A percentile compares a stretch with the other conserved stretches of the same genome.
Conservation (phyloP, 92 coral and sea anemone species). For the Actinernus sp. region DNA sequence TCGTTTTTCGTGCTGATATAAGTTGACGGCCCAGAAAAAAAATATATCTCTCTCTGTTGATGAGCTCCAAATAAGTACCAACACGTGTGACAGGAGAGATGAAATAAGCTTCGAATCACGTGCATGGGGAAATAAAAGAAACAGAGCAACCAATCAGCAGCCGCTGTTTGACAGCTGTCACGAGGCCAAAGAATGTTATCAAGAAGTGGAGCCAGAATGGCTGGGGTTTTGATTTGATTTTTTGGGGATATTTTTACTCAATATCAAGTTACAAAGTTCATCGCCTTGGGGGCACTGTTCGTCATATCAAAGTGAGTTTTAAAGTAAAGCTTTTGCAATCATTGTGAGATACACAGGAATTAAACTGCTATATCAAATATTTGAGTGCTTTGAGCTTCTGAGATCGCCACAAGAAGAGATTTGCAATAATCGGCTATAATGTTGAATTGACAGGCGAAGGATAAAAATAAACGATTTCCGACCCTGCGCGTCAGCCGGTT, state of each 20-base stretch:
- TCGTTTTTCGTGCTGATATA: background rate
- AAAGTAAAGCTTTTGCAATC: too few relatives aligned
- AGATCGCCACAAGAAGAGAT: too few relatives aligned
- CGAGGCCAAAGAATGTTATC: conserved; percentile 31
- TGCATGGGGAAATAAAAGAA: conserved; percentile 22
- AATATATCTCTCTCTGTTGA: conserved; percentile 5
- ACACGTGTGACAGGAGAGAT: conserved; percentile 69
- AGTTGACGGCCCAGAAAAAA: conserved; percentile 13
- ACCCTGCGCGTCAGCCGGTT: conserved; percentile 11
- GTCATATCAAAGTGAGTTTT: too few relatives aligned
- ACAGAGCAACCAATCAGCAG: conserved; percentile 58
- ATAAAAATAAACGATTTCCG: background rate
- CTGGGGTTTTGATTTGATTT: conserved; percentile 16
- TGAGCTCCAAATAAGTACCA: conserved; percentile 57
- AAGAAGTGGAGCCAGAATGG: conserved; percentile 76
- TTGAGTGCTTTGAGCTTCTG: too few relatives aligned
- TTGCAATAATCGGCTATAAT: too few relatives aligned
- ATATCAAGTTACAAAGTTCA: conserved; percentile 46
- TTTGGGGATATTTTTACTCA: conserved; percentile 15
- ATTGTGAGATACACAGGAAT: too few relatives aligned
- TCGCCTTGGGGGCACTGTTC: conserved; percentile 17
- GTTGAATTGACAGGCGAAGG: background rate
- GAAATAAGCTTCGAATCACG: conserved; percentile 45
- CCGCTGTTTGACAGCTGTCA: conserved; percentile 75
- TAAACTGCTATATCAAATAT: too few relatives aligned